Evolutionary conservation across 53 echinoderm and acorn worm genomes (phyloP), one percentile per base, ranked within the genome.

Genomic region (Hippasteria phrygiana): DNA sequence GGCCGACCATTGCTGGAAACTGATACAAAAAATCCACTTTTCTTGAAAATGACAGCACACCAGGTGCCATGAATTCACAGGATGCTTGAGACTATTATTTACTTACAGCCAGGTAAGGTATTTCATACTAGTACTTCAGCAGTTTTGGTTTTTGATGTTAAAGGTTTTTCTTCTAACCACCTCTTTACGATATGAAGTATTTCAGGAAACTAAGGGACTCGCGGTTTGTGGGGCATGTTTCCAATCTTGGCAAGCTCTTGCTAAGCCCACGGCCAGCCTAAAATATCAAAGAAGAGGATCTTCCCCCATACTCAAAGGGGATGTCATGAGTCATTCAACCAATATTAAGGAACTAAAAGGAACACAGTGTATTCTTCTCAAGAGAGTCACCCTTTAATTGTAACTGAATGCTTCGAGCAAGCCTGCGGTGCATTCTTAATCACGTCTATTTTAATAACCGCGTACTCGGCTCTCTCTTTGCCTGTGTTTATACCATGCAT

Each of bases 371-470:
- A 67, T 36, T 67, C 37, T 67, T 67, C 33, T 67, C 13, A 36
- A 67, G n/a, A 17, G 34, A 35, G 36, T 29, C 79, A 27, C 62
- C 56, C 39, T 62, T 62, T 79, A 56, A 79, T 55, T 55, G 56
- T 36, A 32, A 10, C n/a, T 40, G 37, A 40, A 11, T 4, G 79
- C 79, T 79, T n/a, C 27, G 22, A 62, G 79, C 56, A 4, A 20
- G 56, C 79, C 27, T 29, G 38, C 1, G 79, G 79, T 27, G 41
- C 39, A 37, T 14, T 79, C 56, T 51, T 62, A 36, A 79, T 79
- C 69, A 59, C 59, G 59, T 59, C 59, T 55, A 17, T 14, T 59
- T 59, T 22, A 59, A 22, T 22, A 59, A 59, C 16, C 59, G 59
- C 26, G 59, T 22, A 59, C n/a, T n/a, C n/a, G n/a, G n/a, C 59